Conservation (phyloP, 2,113 vertebrate genomes). For the Miniopterus natalensis region DNA sequence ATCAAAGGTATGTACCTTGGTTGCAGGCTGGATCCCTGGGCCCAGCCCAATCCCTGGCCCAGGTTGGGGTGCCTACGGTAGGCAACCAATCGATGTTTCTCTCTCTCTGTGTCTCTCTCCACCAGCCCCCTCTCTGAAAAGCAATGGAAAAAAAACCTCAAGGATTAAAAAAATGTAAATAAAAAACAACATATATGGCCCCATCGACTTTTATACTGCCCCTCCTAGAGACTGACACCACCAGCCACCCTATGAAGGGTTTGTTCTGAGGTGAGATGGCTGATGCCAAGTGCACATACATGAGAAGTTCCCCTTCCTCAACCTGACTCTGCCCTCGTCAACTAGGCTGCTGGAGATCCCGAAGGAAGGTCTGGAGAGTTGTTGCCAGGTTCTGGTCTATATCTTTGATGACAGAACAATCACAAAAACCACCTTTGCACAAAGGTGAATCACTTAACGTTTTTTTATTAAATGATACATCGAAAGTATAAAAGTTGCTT, state of each 20-base stretch:
- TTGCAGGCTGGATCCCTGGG: too few relatives aligned
- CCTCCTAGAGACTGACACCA: not conserved
- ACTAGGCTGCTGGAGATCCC: fast-evolving
- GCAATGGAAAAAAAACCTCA: too few relatives aligned
- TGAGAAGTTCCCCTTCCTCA: not conserved
- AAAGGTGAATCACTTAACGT: not conserved
- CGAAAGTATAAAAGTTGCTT: slow-evolving; percentile 17
- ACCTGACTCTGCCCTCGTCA: not conserved
- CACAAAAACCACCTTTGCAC: not conserved
- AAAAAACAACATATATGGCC: not conserved
- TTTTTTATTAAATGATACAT: slow-evolving; percentile 58
- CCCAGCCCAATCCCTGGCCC: too few relatives aligned
- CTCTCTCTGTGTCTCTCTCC: too few relatives aligned
- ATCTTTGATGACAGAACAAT: not conserved
- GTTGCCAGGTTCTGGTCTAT: not conserved
- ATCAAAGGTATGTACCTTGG: too few relatives aligned
- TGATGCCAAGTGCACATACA: not conserved
- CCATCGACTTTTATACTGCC: not conserved
- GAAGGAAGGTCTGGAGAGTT: too few relatives aligned
- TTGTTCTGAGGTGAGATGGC: not conserved
- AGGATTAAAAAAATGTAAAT: too few relatives aligned
- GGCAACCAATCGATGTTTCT: too few relatives aligned
- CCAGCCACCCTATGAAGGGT: not conserved
- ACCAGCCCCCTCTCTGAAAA: too few relatives aligned
- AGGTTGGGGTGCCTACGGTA: too few relatives aligned